Conservation (phyloP, 2,888 invertebrate genomes). For the Ormyrus thymus region DNA sequence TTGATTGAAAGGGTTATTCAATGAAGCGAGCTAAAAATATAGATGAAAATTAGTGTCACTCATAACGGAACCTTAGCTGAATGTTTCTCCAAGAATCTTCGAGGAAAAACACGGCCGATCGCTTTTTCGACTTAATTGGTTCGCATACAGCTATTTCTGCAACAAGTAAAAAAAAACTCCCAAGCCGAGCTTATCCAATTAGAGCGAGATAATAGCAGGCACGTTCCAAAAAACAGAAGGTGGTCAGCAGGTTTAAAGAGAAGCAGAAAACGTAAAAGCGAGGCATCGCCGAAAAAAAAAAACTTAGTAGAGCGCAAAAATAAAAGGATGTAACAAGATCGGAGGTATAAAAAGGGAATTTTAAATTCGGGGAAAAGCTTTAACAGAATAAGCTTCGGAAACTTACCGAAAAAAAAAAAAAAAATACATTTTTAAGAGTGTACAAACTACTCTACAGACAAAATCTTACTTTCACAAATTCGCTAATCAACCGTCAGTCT, state of each 20-base stretch:
- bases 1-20: no score
- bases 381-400: no score
- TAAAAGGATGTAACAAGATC: slow-evolving; percentile 1
- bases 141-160: slow-evolving; percentile 3
- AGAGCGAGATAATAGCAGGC: slow-evolving; percentile 25
- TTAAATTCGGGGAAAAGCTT: not conserved
- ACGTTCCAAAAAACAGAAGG: not conserved
- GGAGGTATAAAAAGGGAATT: not conserved
- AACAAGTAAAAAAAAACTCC: not conserved
- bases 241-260: not conserved
- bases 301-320: not conserved
- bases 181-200: slow-evolving; percentile 32
- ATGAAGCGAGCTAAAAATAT: not conserved
- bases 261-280: not conserved
- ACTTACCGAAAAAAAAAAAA: no score
- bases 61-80: not conserved
- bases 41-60: not conserved
- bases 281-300: not conserved
- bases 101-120: not conserved
- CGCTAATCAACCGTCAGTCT: no score
- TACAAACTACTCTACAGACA: no score
- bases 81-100: not conserved
- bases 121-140: slow-evolving; percentile 11
- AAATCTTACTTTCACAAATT: no score
- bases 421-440: no score